Percentiles rank a stretch among this genome's conserved stretches.
These are phyloP conservation scores for Nothoprocta pentlandii DNA, from an alignment of 2,113 vertebrate species.

Conservation along the genomic window DNA sequence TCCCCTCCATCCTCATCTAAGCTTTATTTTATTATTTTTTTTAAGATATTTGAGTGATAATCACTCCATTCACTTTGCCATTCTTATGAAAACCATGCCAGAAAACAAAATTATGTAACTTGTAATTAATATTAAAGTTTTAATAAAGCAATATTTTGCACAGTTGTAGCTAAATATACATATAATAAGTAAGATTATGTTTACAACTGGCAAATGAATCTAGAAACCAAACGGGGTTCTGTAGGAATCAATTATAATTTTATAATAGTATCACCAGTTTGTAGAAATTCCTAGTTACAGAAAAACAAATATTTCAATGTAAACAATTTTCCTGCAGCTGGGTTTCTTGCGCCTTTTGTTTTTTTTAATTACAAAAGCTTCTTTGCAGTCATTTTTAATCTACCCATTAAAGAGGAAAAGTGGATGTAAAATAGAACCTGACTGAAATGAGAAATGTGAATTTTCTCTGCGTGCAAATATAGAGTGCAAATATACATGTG, in stretches of 20 bases:
- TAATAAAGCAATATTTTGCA: not conserved
- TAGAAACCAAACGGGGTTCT: not conserved
- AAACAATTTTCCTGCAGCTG: not conserved
- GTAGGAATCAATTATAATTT: not conserved
- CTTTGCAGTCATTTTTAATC: not conserved
- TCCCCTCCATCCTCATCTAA: not conserved
- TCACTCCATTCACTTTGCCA: not conserved
- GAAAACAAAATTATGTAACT: not conserved
- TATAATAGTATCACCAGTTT: not conserved
- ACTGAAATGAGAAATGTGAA: not conserved
- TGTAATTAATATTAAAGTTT: not conserved
- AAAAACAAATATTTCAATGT: not conserved
- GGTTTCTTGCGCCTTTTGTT: not conserved
- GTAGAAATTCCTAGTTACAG: not conserved
- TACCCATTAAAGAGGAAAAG: not conserved
- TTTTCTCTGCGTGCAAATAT: not conserved
- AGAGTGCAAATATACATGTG: not conserved
- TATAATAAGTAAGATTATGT: not conserved
- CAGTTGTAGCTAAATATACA: not conserved
- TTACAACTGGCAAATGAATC: not conserved
- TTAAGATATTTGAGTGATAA: not conserved
- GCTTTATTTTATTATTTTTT: not conserved
- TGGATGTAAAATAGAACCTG: rapidly evolving
- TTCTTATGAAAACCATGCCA: not conserved
- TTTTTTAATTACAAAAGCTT: not conserved